Percentiles rank a stretch among this genome's conserved stretches.
Conservation (phyloP, 2,797 vertebrate genomes). For the Urocyon cinereoargenteus region DNA sequence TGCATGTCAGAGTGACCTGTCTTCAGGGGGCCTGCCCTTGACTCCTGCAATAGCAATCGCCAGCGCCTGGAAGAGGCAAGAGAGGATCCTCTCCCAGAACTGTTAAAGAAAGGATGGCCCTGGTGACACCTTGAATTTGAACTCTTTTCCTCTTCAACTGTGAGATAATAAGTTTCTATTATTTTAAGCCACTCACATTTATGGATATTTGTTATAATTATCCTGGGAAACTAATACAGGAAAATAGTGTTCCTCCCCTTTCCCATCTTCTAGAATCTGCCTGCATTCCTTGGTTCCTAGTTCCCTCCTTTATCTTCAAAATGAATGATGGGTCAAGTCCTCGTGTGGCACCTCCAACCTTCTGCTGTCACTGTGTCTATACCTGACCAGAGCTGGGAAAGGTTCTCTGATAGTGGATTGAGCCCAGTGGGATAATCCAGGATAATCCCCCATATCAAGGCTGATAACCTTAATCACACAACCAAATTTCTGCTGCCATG, state of each 20-base stretch:
- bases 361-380: not conserved
- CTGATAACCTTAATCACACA: not conserved
- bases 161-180: not conserved
- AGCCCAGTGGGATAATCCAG: too few relatives aligned
- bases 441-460: not conserved
- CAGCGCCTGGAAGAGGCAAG: not conserved
- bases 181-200: fast-evolving
- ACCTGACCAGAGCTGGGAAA: not conserved
- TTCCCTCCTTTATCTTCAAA: not conserved
- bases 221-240: not conserved
- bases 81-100: too few relatives aligned
- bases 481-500: too few relatives aligned
- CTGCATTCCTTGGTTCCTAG: too few relatives aligned
- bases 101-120: not conserved
- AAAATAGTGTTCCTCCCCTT: not conserved
- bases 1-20: not conserved
- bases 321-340: fast-evolving
- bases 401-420: not conserved
- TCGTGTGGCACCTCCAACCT: fast-evolving
- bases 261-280: too few relatives aligned
- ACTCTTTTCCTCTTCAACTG: not conserved
- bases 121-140: not conserved
- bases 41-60: not conserved
- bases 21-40: not conserved
- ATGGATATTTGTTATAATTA: fast-evolving